phyloP scores from a whole-genome alignment of 2,888 invertebrate species.

The Dendrolimus houi region DNA sequence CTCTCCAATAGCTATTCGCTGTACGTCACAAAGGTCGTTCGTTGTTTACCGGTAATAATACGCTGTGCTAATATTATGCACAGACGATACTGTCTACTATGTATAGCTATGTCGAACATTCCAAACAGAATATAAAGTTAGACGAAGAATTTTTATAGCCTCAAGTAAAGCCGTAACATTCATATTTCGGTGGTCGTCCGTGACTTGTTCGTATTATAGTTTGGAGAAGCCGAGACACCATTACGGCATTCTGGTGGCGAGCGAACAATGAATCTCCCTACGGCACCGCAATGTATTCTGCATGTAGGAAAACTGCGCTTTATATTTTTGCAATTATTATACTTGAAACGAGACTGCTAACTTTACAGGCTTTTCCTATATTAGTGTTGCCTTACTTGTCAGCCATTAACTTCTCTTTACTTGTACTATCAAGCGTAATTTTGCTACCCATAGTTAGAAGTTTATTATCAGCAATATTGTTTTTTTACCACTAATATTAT shows the following conservation, averaged over 20 bases:
- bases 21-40: too few relatives aligned
- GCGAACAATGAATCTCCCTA: slow-evolving; percentile 49
- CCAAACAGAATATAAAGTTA: slow-evolving; percentile 24
- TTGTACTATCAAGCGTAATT: too few relatives aligned
- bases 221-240: slow-evolving; percentile 22
- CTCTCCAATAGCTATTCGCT: too few relatives aligned
- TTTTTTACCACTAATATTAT: too few relatives aligned
- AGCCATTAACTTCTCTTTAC: too few relatives aligned
- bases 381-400: too few relatives aligned
- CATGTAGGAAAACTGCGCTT: slow-evolving; percentile 37
- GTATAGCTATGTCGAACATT: slow-evolving; percentile 8
- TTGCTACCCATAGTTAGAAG: too few relatives aligned
- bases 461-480: too few relatives aligned
- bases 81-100: slow-evolving; percentile 8
- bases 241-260: slow-evolving; percentile 54
- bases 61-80: neutral
- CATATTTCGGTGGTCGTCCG: slow-evolving; percentile 37
- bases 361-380: too few relatives aligned
- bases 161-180: slow-evolving; percentile 30
- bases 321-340: slow-evolving; percentile 40
- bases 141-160: slow-evolving; percentile 44
- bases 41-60: too few relatives aligned
- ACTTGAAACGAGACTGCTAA: too few relatives aligned
- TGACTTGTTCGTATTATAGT: neutral
- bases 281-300: slow-evolving; percentile 46